Conservation (phyloP, 2,888 invertebrate genomes). For the Abrostola tripartita region DNA sequence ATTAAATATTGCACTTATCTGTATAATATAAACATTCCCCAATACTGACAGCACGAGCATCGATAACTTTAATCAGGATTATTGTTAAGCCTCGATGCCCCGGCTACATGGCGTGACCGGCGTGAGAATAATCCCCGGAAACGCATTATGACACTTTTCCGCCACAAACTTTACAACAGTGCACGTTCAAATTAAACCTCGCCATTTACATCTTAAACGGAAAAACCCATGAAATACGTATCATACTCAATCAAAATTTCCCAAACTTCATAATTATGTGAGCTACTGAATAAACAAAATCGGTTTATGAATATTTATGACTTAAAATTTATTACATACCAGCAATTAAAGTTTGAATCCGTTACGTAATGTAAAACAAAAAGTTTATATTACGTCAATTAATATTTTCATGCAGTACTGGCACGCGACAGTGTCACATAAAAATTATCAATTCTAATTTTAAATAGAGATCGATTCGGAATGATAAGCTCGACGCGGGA, state of each 20-base stretch:
- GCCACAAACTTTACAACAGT: conserved; percentile 35
- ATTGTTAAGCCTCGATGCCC: conserved; percentile 36
- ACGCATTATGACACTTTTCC: conserved; percentile 51
- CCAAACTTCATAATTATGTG: conserved; percentile 24
- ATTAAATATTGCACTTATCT: conserved; percentile 4
- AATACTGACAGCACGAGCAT: conserved; percentile 21
- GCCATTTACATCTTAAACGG: conserved; percentile 38
- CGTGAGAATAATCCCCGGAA: conserved; percentile 42
- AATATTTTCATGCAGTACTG: conserved; percentile 37
- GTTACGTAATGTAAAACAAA: conserved; percentile 46
- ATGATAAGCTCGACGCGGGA: conserved; percentile 52
- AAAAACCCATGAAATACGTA: conserved; percentile 37
- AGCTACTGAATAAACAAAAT: conserved; percentile 32
- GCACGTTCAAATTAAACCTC: conserved; percentile 21
- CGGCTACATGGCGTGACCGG: conserved; percentile 43
- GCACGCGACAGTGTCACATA: conserved; percentile 43
- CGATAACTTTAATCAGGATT: conserved; percentile 51
- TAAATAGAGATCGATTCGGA: conserved; percentile 52
- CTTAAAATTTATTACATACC: conserved; percentile 55
- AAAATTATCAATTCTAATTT: conserved; percentile 48
- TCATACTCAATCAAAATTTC: conserved; percentile 15
- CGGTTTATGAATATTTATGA: conserved; percentile 35
- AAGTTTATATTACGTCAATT: conserved; percentile 34
- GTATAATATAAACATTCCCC: conserved; percentile 27
- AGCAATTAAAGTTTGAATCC: conserved; percentile 53